A percentile compares a stretch with the other conserved stretches of the same genome.
Evolutionary conservation across 2,113 vertebrate species (phyloP).

Genomic region (Callipepla squamata): DNA sequence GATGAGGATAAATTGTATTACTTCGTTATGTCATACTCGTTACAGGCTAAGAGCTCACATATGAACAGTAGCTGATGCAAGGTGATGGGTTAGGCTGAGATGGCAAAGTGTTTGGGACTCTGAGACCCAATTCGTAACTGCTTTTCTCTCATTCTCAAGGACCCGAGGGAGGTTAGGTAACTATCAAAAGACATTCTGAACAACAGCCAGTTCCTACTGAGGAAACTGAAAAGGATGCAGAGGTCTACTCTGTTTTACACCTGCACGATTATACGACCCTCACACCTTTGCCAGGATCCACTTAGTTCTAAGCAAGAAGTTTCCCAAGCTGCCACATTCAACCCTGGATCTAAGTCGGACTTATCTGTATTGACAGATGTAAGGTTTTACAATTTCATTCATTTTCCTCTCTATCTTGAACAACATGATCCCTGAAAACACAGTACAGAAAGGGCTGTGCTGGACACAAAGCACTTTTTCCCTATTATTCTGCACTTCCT

Average conservation of each 20-base stretch:
- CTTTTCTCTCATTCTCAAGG: not conserved
- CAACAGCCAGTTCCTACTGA: not conserved
- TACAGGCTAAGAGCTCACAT: not conserved
- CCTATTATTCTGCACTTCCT: not conserved
- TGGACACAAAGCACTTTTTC: not conserved
- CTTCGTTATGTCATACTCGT: not conserved
- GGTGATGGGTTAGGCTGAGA: not conserved
- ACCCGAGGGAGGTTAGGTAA: not conserved
- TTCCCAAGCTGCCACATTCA: not conserved
- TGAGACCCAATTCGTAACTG: not conserved
- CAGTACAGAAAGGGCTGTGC: not conserved
- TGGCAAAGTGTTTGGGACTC: not conserved
- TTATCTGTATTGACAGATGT: not conserved
- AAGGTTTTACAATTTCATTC: not conserved
- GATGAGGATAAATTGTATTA: not conserved
- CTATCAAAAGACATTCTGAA: not conserved
- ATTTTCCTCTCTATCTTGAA: not conserved
- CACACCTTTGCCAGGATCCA: not conserved
- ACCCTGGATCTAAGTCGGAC: not conserved
- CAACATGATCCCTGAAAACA: not conserved
- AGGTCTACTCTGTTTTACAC: not conserved
- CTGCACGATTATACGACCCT: not conserved
- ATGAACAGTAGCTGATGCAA: not conserved
- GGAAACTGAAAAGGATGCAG: not conserved
- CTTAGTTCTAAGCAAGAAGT: not conserved